A percentile compares a stretch with the other conserved stretches of the same genome.
Evolutionary conservation across 2,888 invertebrate genomes (phyloP).

Genomic region (Dolichomitus sp.): DNA sequence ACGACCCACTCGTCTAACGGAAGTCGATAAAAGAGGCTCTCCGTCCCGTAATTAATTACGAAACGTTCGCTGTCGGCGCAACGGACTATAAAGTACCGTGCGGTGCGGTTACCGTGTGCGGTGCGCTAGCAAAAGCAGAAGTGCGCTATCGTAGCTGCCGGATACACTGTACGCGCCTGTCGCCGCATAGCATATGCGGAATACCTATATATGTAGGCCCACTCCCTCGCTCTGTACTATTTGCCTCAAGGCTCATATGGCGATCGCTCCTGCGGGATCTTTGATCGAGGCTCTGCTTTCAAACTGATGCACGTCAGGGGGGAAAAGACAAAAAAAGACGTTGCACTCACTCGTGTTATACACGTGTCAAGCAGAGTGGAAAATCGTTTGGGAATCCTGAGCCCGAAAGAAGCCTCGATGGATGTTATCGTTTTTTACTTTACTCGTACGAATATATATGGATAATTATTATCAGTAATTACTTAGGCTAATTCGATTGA

Average conservation of each 20-base stretch:
- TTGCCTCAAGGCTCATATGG: conserved; percentile 39
- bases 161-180: conserved; percentile 46
- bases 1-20: conserved; percentile 74
- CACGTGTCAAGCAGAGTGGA: conserved; percentile 13
- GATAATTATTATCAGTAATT: conserved; percentile 6
- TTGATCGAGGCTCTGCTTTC: conserved; percentile 43
- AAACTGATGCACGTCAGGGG: conserved; percentile 6
- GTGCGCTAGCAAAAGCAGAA: conserved; percentile 36
- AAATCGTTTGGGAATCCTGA: conserved; percentile 34
- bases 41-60: conserved; percentile 81
- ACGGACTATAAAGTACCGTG: conserved; percentile 74
- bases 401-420: conserved; percentile 3
- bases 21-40: conserved; percentile 81
- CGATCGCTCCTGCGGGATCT: conserved; percentile 45
- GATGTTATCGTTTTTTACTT: background rate
- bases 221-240: background rate
- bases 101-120: conserved; percentile 61
- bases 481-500: background rate
- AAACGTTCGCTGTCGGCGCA: conserved; percentile 75
- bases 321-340: conserved; percentile 10
- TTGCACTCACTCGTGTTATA: conserved; percentile 1
- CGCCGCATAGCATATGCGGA: background rate
- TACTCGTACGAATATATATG: background rate
- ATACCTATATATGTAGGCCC: background rate
- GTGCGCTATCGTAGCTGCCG: conserved; percentile 15